phyloP scores from a whole-genome alignment of 2,888 invertebrate genomes.

The Acronicta alni region DNA sequence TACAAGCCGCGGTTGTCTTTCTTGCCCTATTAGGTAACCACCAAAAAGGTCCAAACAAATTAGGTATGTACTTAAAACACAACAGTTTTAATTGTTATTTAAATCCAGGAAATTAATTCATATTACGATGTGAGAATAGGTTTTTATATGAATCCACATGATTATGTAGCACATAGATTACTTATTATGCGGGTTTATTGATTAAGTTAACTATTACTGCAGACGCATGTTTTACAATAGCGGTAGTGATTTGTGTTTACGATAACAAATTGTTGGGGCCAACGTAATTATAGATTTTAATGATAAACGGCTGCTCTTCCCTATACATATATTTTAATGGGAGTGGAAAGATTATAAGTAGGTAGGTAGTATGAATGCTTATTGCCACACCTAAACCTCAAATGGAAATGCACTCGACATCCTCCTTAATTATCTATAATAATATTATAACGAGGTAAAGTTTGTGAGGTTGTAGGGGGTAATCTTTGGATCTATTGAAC shows the following conservation, averaged over 20 bases:
- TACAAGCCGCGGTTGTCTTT: too few relatives aligned
- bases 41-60: too few relatives aligned
- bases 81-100: too few relatives aligned
- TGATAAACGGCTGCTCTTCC: constrained; percentile 32
- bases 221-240: constrained; percentile 57
- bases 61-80: background rate
- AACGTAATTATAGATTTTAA: constrained; percentile 49
- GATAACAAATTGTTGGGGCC: constrained; percentile 68
- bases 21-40: too few relatives aligned
- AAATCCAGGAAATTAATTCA: background rate
- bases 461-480: too few relatives aligned
- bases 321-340: background rate
- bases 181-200: constrained; percentile 60
- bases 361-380: too few relatives aligned
- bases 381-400: too few relatives aligned
- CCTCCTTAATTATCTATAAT: too few relatives aligned
- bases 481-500: too few relatives aligned
- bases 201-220: constrained; percentile 59
- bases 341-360: too few relatives aligned
- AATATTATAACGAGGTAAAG: too few relatives aligned
- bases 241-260: constrained; percentile 60
- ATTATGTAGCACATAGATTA: constrained; percentile 28
- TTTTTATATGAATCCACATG: constrained; percentile 49
- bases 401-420: too few relatives aligned
- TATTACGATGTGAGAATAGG: constrained; percentile 37